Percentiles rank a stretch among this genome's conserved stretches.
Evolutionary conservation across 2,113 vertebrate genomes (phyloP).

Genomic region (Xiphias gladius): DNA sequence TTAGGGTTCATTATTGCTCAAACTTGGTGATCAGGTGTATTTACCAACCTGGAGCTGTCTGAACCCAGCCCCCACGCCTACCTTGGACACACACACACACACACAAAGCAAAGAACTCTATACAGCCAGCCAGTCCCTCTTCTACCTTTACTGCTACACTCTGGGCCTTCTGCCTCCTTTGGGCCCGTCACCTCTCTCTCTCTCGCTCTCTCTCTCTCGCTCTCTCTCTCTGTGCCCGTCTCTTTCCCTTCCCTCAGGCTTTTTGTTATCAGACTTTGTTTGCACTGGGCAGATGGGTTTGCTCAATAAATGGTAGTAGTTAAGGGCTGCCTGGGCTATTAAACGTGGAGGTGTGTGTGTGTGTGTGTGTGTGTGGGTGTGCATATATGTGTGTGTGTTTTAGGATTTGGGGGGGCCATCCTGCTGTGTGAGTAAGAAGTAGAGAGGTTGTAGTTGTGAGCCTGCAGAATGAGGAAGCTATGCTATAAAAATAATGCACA

Average conservation of each 20-base stretch:
- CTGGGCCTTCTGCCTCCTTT: slow-evolving; percentile 25
- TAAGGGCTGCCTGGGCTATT: slow-evolving; percentile 35
- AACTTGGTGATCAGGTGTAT: not conserved
- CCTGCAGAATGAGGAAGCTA: slow-evolving; percentile 3
- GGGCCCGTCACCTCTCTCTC: slow-evolving; percentile 12
- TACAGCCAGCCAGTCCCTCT: slow-evolving; percentile 20
- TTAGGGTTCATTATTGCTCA: not conserved
- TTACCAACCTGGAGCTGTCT: not conserved
- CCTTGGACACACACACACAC: not conserved
- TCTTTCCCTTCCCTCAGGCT: slow-evolving; percentile 39
- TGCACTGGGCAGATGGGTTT: slow-evolving; percentile 60
- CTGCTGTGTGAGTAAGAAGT: not conserved
- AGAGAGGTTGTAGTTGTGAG: not conserved
- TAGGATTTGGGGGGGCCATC: not conserved
- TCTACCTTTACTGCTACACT: slow-evolving; percentile 29
- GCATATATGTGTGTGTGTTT: not conserved
- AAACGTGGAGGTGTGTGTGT: slow-evolving; percentile 32
- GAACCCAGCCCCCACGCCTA: not conserved
- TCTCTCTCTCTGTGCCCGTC: not conserved
- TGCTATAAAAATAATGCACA: slow-evolving; percentile 64
- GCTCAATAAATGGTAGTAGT: slow-evolving; percentile 63
- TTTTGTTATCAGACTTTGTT: slow-evolving; percentile 69
- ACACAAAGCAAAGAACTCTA: slow-evolving; percentile 31
- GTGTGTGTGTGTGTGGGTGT: not conserved
- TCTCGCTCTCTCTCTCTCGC: slow-evolving; percentile 20